phyloP scores from a whole-genome alignment of 2,797 vertebrate species.

The Poecilia velifera region DNA sequence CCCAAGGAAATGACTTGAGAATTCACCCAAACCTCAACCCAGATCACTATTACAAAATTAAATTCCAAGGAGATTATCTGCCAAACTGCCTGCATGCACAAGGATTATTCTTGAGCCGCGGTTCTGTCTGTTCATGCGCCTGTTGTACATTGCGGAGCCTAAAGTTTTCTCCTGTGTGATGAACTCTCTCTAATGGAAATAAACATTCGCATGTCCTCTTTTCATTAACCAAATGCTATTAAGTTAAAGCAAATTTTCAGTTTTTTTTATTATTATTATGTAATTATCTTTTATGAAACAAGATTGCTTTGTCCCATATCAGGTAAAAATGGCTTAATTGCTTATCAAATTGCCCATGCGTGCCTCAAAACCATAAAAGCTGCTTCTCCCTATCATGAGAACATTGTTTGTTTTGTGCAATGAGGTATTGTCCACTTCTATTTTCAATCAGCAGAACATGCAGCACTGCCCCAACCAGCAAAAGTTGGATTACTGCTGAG shows the following conservation, averaged over 20 bases:
- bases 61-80: conserved; percentile 37
- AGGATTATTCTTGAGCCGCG: conserved; percentile 5
- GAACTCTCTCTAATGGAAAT: background rate
- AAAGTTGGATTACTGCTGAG: background rate
- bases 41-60: conserved; percentile 24
- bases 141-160: background rate
- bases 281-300: background rate
- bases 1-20: background rate
- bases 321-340: background rate
- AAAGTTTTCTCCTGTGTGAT: background rate
- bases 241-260: background rate
- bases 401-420: background rate
- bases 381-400: background rate
- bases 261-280: background rate
- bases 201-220: conserved; percentile 1
- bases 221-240: conserved; percentile 1
- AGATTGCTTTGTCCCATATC: background rate
- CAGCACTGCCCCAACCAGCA: background rate
- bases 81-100: background rate
- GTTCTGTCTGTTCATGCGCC: conserved; percentile 5
- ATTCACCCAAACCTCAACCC: conserved; percentile 15
- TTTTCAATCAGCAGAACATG: conserved; percentile 3
- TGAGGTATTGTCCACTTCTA: background rate
- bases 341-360: background rate
- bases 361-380: background rate